Percentiles rank a stretch among this genome's conserved stretches.
Evolutionary conservation across 1,140 invertebrate species (phyloP).

Genomic region (Drosophila sucinea): DNA sequence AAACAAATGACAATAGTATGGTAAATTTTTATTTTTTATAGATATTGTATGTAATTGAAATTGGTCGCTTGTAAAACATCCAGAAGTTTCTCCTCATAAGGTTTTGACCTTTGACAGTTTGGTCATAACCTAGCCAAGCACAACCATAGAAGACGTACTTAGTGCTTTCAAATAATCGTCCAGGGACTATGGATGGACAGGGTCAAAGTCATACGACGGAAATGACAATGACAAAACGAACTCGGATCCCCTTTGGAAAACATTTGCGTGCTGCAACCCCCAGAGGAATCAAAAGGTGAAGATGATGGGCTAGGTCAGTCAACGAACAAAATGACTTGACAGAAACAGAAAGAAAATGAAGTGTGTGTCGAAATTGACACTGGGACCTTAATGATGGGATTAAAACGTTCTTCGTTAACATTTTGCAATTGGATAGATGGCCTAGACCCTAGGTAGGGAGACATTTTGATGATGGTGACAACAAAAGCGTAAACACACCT

Average conservation of each 20-base stretch:
- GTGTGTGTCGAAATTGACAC: constrained; percentile 44
- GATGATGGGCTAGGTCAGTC: constrained; percentile 42
- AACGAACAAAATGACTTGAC: constrained; percentile 7
- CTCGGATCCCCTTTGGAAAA: neutral
- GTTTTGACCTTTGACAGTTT: no score
- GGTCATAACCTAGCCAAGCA: neutral
- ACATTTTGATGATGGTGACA: constrained; percentile 45
- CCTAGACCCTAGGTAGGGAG: neutral
- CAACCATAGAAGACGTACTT: neutral
- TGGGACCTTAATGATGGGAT: constrained; percentile 53
- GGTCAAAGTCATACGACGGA: constrained; percentile 7
- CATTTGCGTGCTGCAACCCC: neutral
- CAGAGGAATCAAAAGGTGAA: neutral
- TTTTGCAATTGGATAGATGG: neutral
- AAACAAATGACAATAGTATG: neutral
- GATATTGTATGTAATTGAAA: no score
- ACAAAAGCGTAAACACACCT: constrained; percentile 74
- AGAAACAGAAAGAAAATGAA: constrained; percentile 31
- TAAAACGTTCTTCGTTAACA: constrained; percentile 29
- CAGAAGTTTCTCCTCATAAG: no score
- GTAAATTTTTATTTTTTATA: no score
- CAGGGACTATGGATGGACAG: neutral
- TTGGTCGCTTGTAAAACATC: no score
- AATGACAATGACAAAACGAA: constrained; percentile 7
- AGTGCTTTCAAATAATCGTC: neutral